A percentile compares a stretch with the other conserved stretches of the same genome.
phyloP scores from a whole-genome alignment of 1,140 invertebrate species.

The Bombus waltoni region DNA sequence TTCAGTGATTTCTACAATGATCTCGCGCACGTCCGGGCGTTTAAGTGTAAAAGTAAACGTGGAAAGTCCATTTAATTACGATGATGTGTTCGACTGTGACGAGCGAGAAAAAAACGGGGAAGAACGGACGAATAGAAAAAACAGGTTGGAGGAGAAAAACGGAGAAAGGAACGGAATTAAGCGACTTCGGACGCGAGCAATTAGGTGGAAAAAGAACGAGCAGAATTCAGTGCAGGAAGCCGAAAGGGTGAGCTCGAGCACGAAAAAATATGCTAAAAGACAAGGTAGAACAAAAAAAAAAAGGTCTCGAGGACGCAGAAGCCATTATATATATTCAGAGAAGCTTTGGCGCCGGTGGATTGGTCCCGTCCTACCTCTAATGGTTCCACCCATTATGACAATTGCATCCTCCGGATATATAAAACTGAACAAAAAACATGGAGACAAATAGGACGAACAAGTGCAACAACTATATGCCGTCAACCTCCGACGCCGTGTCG shows the following conservation, averaged over 20 bases:
- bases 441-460: constrained; percentile 19
- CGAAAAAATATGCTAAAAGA: constrained; percentile 47
- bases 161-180: constrained; percentile 23
- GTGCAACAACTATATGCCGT: constrained; percentile 27
- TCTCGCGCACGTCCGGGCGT: neutral
- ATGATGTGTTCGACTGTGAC: constrained; percentile 5
- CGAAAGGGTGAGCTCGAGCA: constrained; percentile 39
- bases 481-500: neutral
- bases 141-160: neutral
- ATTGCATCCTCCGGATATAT: constrained; percentile 71
- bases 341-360: constrained; percentile 1
- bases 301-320: constrained; percentile 52
- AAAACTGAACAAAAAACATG: constrained; percentile 58
- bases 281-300: neutral
- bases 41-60: neutral
- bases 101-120: neutral
- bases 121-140: neutral
- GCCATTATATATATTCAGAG: constrained; percentile 69
- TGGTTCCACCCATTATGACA: constrained; percentile 74
- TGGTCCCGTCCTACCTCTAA: constrained; percentile 62
- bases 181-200: constrained; percentile 44
- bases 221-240: constrained; percentile 10
- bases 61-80: constrained; percentile 16
- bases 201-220: constrained; percentile 49
- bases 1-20: neutral